Evolutionary conservation across 2,113 vertebrate species (phyloP).

Genomic region (Nesoenas mayeri): DNA sequence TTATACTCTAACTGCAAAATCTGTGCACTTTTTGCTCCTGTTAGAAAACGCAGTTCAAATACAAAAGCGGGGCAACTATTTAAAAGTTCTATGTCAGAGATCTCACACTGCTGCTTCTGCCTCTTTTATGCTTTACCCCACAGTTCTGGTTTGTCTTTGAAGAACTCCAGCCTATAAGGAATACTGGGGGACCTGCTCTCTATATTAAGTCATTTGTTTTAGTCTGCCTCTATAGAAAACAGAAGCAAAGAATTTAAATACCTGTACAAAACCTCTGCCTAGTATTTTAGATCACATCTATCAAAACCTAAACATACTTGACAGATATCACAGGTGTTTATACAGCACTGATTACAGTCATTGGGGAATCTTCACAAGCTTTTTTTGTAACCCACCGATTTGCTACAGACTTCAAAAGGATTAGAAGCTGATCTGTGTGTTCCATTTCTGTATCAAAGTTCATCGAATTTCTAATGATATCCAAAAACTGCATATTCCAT

Average conservation of each 20-base stretch:
- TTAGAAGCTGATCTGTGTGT: constrained; percentile 83
- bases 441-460: constrained; percentile 87
- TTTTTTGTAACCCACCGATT: constrained; percentile 81
- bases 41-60: background rate
- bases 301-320: background rate
- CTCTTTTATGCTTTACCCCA: background rate
- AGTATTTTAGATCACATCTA: background rate
- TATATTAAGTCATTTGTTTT: background rate
- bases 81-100: background rate
- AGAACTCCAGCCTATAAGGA: background rate
- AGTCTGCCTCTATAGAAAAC: background rate
- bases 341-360: background rate
- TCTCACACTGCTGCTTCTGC: background rate
- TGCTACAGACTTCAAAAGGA: constrained; percentile 85
- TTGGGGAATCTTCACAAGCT: background rate
- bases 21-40: background rate
- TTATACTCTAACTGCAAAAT: background rate
- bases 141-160: background rate
- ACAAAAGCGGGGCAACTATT: background rate
- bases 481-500: constrained; percentile 95
- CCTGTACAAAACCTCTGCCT: background rate
- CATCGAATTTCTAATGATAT: constrained; percentile 88
- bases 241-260: background rate
- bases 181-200: background rate
- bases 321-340: background rate